phyloP scores from a whole-genome alignment of 2,888 invertebrate species.

The Amiota minor region DNA sequence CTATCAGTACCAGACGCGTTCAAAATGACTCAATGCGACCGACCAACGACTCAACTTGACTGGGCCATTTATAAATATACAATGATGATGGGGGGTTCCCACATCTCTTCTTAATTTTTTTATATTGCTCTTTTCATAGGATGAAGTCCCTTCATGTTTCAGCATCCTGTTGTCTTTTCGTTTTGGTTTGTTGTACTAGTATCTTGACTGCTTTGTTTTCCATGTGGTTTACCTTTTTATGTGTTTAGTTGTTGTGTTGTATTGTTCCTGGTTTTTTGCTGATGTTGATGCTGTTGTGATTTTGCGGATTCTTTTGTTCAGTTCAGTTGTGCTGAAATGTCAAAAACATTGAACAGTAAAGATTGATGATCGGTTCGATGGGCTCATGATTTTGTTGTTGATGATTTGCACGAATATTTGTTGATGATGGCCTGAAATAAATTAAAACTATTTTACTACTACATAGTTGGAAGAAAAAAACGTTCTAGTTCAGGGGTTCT shows the following conservation, averaged over 20 bases:
- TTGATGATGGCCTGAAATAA: constrained; percentile 39
- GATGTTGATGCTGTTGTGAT: constrained; percentile 34
- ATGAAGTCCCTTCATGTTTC: not conserved
- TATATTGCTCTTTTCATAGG: constrained; percentile 40
- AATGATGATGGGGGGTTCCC: constrained; percentile 28
- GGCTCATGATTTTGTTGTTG: constrained; percentile 31
- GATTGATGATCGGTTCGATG: constrained; percentile 57
- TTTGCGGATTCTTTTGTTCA: not conserved
- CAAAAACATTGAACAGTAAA: constrained; percentile 63
- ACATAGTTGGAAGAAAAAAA: no score
- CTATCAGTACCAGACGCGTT: constrained; percentile 60
- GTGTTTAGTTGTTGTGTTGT: not conserved
- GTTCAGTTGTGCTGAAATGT: constrained; percentile 47
- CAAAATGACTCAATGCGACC: no score
- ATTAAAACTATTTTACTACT: constrained; percentile 33
- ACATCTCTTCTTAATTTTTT: constrained; percentile 6
- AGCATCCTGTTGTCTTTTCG: not conserved
- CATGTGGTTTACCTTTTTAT: constrained; percentile 28
- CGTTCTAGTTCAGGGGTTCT: no score
- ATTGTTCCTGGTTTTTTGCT: constrained; percentile 24
- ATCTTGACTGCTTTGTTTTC: constrained; percentile 16
- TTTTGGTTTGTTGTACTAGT: no score
- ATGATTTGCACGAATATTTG: constrained; percentile 58
- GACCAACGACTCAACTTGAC: no score
- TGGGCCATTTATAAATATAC: constrained; percentile 10